Evolutionary conservation across 2,113 vertebrate genomes (phyloP).

Genomic region (Oxyruncus cristatus): DNA sequence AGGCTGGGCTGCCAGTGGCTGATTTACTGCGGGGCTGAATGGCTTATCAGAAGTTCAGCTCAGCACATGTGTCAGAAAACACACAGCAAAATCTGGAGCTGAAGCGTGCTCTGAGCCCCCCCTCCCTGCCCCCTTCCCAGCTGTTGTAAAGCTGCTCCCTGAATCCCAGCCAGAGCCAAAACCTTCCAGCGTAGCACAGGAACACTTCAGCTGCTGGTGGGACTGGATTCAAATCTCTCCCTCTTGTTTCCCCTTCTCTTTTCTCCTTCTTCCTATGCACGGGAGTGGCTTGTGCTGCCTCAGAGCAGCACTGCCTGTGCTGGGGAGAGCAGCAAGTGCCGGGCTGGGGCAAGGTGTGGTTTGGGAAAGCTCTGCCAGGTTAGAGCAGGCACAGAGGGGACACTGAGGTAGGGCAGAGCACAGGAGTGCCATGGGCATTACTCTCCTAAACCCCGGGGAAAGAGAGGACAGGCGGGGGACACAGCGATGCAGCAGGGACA

Average conservation of each 20-base stretch:
- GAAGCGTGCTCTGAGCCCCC: not conserved
- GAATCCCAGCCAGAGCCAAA: conserved; percentile 58
- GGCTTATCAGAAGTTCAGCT: conserved; percentile 48
- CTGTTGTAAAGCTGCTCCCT: conserved; percentile 60
- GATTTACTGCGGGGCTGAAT: conserved; percentile 12
- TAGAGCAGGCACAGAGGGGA: not conserved
- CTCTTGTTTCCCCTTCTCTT: conserved; percentile 19
- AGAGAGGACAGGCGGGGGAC: not conserved
- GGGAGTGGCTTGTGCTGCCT: not conserved
- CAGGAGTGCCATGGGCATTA: fast-evolving
- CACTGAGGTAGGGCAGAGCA: not conserved
- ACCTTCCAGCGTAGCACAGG: conserved; percentile 48
- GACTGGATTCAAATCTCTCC: conserved; percentile 55
- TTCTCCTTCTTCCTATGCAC: not conserved
- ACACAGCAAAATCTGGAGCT: conserved; percentile 18
- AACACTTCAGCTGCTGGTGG: conserved; percentile 63
- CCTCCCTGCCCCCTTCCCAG: conserved; percentile 56
- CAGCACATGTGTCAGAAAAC: conserved; percentile 43
- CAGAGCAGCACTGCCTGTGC: not conserved
- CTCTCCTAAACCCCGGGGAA: not conserved
- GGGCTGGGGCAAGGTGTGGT: not conserved
- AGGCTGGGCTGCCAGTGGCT: not conserved
- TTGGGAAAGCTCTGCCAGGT: not conserved
- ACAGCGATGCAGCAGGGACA: not conserved
- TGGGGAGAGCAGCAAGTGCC: fast-evolving